Conservation (phyloP, 1,140 invertebrate genomes). For the Camponotus vicinus region DNA sequence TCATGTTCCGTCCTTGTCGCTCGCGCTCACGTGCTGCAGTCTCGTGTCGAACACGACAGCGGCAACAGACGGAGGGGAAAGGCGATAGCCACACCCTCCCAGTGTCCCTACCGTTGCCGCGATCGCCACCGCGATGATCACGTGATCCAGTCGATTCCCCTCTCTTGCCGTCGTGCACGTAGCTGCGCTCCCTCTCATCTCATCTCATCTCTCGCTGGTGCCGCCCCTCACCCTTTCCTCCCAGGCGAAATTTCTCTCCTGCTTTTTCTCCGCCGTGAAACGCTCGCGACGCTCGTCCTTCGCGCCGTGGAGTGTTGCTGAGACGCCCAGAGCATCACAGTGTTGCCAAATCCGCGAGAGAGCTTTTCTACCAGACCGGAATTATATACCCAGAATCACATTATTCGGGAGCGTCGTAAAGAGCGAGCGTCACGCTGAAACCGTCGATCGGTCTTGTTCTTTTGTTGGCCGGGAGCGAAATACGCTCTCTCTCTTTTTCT, state of each 20-base stretch:
- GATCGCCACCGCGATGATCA: constrained; percentile 49
- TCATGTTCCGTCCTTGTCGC: neutral
- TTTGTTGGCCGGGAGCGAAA: constrained; percentile 51
- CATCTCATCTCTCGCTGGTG: constrained; percentile 70
- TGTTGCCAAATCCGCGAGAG: constrained; percentile 76
- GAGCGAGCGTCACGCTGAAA: constrained; percentile 48
- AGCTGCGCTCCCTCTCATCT: constrained; percentile 59
- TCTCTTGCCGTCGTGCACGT: constrained; percentile 55
- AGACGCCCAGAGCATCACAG: constrained; percentile 73
- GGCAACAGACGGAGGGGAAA: constrained; percentile 63
- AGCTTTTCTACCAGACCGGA: constrained; percentile 66
- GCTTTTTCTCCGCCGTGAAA: constrained; percentile 65
- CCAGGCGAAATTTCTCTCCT: constrained; percentile 49
- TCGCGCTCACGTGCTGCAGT: constrained; percentile 11
- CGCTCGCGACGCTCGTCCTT: constrained; percentile 67
- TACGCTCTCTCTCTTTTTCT: constrained; percentile 1
- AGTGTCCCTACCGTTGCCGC: constrained; percentile 15
- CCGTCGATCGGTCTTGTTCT: constrained; percentile 40
- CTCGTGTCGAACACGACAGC: constrained; percentile 8
- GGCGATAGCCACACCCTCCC: constrained; percentile 69
- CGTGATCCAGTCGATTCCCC: constrained; percentile 44
- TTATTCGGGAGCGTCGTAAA: constrained; percentile 57
- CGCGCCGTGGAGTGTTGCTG: constrained; percentile 73
- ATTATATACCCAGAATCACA: constrained; percentile 70
- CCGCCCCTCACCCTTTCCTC: constrained; percentile 76